A percentile compares a stretch with the other conserved stretches of the same genome.
phyloP scores from a whole-genome alignment of 2,888 invertebrate genomes.

The Micropterix aruncella region DNA sequence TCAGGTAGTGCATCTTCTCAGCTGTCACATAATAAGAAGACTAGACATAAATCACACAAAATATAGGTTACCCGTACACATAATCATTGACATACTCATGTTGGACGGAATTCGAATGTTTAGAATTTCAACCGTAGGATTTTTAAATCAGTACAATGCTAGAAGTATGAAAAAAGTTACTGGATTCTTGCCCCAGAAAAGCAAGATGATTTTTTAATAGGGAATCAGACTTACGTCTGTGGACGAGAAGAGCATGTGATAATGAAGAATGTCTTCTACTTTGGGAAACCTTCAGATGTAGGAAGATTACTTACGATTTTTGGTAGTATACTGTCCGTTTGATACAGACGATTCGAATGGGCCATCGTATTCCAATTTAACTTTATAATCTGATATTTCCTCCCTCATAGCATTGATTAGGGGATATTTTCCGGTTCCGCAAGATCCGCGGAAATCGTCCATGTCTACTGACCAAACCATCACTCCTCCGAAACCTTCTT shows the following conservation, averaged over 20 bases:
- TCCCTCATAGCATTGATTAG: slow-evolving; percentile 76
- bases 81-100: too few relatives aligned
- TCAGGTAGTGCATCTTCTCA: too few relatives aligned
- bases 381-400: slow-evolving; percentile 71
- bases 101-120: too few relatives aligned
- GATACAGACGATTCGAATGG: slow-evolving; percentile 64
- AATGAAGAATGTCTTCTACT: too few relatives aligned
- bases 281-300: too few relatives aligned
- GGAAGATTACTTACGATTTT: slow-evolving; percentile 70
- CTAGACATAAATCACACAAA: too few relatives aligned
- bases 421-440: slow-evolving; percentile 84
- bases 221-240: background rate
- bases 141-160: too few relatives aligned
- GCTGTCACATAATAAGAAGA: too few relatives aligned
- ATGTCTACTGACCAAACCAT: slow-evolving; percentile 96
- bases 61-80: too few relatives aligned
- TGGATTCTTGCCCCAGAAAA: too few relatives aligned
- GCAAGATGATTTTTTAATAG: slow-evolving; percentile 1
- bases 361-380: slow-evolving; percentile 70
- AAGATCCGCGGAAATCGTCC: slow-evolving; percentile 88
- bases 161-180: too few relatives aligned
- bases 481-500: slow-evolving; percentile 88
- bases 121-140: too few relatives aligned
- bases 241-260: background rate
- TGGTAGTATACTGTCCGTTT: slow-evolving; percentile 70